Conservation (phyloP, 1,140 invertebrate genomes). For the Plectus sambesii region DNA sequence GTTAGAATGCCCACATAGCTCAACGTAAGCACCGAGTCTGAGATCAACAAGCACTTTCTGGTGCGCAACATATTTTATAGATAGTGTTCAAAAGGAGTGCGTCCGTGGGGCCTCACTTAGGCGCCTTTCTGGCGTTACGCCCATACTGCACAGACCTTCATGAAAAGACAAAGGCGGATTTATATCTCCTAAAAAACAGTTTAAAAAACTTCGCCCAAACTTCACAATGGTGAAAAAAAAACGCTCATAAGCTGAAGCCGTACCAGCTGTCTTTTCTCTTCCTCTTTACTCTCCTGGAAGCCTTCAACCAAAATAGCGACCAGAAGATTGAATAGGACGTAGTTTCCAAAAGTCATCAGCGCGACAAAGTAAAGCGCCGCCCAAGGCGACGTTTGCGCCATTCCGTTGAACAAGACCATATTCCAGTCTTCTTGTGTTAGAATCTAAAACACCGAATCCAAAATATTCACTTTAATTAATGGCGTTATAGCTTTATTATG, state of each 20-base stretch:
- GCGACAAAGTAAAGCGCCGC: conserved; percentile 98
- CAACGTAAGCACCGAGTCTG: too few species aligned
- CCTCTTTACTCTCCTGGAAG: conserved; percentile 62
- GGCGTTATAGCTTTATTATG: background rate
- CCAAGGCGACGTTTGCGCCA: conserved; percentile 98
- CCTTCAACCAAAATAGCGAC: conserved; percentile 99
- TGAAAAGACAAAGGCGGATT: background rate
- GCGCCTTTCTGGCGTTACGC: too few species aligned
- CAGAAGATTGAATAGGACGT: conserved; percentile 95
- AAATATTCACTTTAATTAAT: background rate
- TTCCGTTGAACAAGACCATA: conserved; percentile 95
- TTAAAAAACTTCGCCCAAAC: conserved; percentile 9
- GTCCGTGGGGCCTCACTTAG: too few species aligned
- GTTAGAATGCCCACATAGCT: too few species aligned
- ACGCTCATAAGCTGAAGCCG: background rate
- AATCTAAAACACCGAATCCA: conserved; percentile 29
- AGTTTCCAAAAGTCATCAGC: conserved; percentile 99
- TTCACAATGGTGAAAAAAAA: conserved; percentile 53
- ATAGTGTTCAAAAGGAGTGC: too few species aligned
- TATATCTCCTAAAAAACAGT: conserved; percentile 7
- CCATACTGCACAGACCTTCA: background rate
- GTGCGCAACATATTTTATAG: too few species aligned
- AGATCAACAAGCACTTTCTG: too few species aligned
- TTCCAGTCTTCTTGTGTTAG: conserved; percentile 98
- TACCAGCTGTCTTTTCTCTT: conserved; percentile 40